Evolutionary conservation across 2,888 invertebrate species (phyloP), one percentile per base, ranked within the genome.

Genomic region (Eugnorisma glareosa): DNA sequence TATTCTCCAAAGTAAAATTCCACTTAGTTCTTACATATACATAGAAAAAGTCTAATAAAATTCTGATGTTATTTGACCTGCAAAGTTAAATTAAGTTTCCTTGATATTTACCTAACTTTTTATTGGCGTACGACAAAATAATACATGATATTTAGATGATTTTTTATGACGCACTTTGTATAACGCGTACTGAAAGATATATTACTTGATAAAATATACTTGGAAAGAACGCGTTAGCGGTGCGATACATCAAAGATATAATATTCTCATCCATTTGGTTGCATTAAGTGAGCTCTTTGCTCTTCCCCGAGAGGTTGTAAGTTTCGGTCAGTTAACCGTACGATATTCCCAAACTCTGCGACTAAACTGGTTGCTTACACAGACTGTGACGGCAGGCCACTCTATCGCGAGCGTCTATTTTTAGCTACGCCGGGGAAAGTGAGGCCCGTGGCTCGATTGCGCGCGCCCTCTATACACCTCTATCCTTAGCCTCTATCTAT

Each of bases 321-420:
- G 84, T 84, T 79, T 85, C 67, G 79, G 79, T 75, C 80, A 85
- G 87, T 85, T 87, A 84, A 67, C 67, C 70, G 71, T 84, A 73
- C 77, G 67, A 67, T 78, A 78, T 84, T 79, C 75, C 68, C 69
- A 76, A 85, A 84, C 72, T 83, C 75, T 15, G 73, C 70, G 78
- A 80, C 68, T 86, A 79, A 79, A 82, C 72, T 81, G 82, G 74
- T 85, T 79, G 85, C 86, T 86, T 85, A 79, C 89, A 88, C 86
- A 90, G 86, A 76, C 73, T 87, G 91, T 90, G 90, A 89, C 87
- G 91, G 91, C 89, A 87, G 91, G 91, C 92, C 91, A 91, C 92
- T 93, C 90, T 91, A 92, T 91, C 89, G 91, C 90, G 93, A 95
- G 96, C 95, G 92, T 95, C 96, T 96, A 96, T 96, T 96, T 96